These are phyloP conservation scores for Rana temporaria DNA, from an alignment of 2,113 vertebrate genomes.

Conservation along the genomic window DNA sequence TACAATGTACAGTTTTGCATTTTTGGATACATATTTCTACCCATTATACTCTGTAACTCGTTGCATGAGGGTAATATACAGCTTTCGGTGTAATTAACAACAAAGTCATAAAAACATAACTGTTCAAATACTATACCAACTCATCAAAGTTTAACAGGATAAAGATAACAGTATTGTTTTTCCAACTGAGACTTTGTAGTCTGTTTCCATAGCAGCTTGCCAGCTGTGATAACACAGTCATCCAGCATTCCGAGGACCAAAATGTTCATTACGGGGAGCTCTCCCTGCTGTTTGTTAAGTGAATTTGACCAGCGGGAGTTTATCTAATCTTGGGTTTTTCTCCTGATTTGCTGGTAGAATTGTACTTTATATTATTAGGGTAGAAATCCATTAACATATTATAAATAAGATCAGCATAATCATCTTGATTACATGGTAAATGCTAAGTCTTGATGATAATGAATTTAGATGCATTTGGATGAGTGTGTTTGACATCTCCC, in stretches of 20 bases:
- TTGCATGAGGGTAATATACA: conserved; percentile 11
- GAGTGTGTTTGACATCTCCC: conserved; percentile 15
- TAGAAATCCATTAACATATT: conserved; percentile 49
- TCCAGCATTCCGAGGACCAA: conserved; percentile 36
- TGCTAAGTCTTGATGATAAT: conserved; percentile 39
- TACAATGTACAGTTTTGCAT: too few relatives aligned
- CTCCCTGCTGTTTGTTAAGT: conserved; percentile 57
- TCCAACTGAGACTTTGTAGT: conserved; percentile 50
- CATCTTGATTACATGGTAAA: conserved; percentile 50
- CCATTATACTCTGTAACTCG: background rate
- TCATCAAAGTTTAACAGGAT: conserved; percentile 56
- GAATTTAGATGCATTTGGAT: conserved; percentile 25
- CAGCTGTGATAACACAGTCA: conserved; percentile 50
- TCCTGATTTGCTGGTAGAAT: conserved; percentile 42
- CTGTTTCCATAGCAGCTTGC: conserved; percentile 50
- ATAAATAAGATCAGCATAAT: conserved; percentile 48
- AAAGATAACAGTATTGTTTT: conserved; percentile 55
- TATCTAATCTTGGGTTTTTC: conserved; percentile 47
- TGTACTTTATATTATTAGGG: conserved; percentile 49
- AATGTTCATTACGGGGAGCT: conserved; percentile 52
- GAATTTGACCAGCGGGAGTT: conserved; percentile 51
- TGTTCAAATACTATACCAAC: conserved; percentile 46
- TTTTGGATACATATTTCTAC: too few relatives aligned
- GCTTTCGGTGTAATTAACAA: conserved; percentile 29
- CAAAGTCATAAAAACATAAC: conserved; percentile 23